Percentiles rank a stretch among this genome's conserved stretches.
Conservation (phyloP, 2,888 invertebrate species). For the Flabesymbios commensalis region DNA sequence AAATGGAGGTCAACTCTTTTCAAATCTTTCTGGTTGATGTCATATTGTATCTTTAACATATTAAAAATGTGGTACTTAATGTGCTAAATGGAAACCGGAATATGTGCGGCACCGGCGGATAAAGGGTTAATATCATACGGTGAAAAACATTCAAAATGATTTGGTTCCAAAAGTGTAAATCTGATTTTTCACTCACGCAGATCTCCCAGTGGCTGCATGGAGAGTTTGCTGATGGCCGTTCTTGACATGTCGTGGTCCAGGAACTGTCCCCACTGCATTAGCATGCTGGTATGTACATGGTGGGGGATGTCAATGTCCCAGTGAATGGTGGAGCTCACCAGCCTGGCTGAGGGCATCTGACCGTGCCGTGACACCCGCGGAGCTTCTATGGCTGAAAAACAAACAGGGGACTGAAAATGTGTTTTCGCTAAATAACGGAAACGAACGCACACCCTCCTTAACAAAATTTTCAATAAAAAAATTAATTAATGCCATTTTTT, state of each 20-base stretch:
- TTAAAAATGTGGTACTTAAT: no score
- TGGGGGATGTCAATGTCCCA: conserved; percentile 21
- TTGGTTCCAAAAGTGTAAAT: no score
- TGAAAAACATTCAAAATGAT: no score
- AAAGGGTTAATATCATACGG: no score
- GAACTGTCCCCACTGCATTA: conserved; percentile 43
- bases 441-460: neutral
- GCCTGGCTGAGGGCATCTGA: conserved; percentile 34
- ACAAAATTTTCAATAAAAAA: neutral
- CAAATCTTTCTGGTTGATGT: no score
- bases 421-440: neutral
- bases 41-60: no score
- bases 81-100: no score
- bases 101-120: no score
- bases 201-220: conserved; percentile 14
- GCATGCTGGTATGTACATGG: conserved; percentile 27
- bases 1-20: no score
- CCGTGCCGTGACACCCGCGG: conserved; percentile 30
- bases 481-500: neutral
- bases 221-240: conserved; percentile 33
- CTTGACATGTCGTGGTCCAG: conserved; percentile 41
- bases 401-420: neutral
- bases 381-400: conserved; percentile 26
- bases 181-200: no score
- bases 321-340: conserved; percentile 33